A percentile compares a stretch with the other conserved stretches of the same genome.
These are phyloP conservation scores for Drosophila aff. DNA, from an alignment of 1,140 invertebrate species.

Conservation along the genomic window DNA sequence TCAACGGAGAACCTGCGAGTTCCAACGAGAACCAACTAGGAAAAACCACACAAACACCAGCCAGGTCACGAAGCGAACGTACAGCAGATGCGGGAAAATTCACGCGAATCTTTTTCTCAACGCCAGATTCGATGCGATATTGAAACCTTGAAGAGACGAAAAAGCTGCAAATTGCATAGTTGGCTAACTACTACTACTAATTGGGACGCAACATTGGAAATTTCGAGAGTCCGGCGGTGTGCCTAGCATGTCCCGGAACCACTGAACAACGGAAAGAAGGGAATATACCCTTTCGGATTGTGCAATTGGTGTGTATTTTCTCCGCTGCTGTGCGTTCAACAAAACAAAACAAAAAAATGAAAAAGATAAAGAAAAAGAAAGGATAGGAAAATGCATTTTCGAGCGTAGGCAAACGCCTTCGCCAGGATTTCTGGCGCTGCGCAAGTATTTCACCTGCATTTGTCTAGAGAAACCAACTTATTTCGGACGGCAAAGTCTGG, in stretches of 20 bases:
- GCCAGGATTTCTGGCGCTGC: slow-evolving; percentile 28
- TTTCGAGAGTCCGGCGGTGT: slow-evolving; percentile 16
- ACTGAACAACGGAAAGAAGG: slow-evolving; percentile 15
- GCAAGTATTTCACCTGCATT: slow-evolving; percentile 77
- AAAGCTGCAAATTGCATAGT: slow-evolving; percentile 75
- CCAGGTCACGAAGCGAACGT: slow-evolving; percentile 36
- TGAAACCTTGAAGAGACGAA: slow-evolving; percentile 19
- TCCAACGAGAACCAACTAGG: slow-evolving; percentile 10
- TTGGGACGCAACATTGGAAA: slow-evolving; percentile 68
- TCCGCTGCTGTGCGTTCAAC: slow-evolving; percentile 65
- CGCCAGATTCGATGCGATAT: slow-evolving; percentile 22
- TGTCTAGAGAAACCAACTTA: slow-evolving; percentile 59
- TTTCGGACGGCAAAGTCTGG: slow-evolving; percentile 57
- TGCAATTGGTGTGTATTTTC: slow-evolving; percentile 83
- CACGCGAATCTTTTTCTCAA: slow-evolving; percentile 55
- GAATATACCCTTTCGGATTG: slow-evolving; percentile 54
- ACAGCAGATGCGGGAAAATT: slow-evolving; percentile 78
- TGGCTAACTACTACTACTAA: slow-evolving; percentile 63
- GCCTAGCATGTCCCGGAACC: slow-evolving; percentile 49
- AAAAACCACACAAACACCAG: slow-evolving; percentile 26
- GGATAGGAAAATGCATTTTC: slow-evolving; percentile 73
- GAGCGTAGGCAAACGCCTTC: slow-evolving; percentile 57
- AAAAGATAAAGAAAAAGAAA: slow-evolving; percentile 25
- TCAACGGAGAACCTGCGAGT: slow-evolving; percentile 10
- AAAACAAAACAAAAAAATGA: slow-evolving; percentile 19